These are phyloP conservation scores for Trypoxylon attenuatum DNA, from an alignment of 2,888 invertebrate species.

Conservation along the genomic window DNA sequence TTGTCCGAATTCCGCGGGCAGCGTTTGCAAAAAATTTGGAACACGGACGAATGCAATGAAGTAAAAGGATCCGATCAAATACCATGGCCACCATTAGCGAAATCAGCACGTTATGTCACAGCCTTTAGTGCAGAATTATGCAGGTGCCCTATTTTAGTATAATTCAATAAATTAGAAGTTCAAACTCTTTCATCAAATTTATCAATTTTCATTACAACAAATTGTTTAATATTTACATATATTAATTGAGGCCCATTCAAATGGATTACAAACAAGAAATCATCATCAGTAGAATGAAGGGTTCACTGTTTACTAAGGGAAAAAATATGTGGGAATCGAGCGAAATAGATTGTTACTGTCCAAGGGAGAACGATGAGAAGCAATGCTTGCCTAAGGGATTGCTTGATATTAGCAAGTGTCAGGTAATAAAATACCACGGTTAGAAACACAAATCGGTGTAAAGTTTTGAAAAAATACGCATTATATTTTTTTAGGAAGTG, in stretches of 20 bases:
- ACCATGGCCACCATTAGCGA: conserved; percentile 76
- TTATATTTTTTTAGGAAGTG: conserved; percentile 75
- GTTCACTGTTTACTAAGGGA: conserved; percentile 76
- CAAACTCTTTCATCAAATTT: no score
- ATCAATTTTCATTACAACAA: no score
- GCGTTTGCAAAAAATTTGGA: conserved; percentile 66
- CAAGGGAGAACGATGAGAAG: conserved; percentile 73
- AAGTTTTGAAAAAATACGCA: no score
- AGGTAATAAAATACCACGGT: conserved; percentile 35
- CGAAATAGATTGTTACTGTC: conserved; percentile 77
- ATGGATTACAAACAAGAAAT: conserved; percentile 73
- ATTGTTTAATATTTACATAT: no score
- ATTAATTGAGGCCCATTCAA: conserved; percentile 74
- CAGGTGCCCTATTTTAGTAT: conserved; percentile 67
- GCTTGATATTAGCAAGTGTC: conserved; percentile 74
- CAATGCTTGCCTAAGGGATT: conserved; percentile 77
- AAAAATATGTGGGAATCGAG: conserved; percentile 74
- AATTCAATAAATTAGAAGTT: no score
- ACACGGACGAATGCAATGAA: conserved; percentile 76
- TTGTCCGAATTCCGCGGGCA: conserved; percentile 75
- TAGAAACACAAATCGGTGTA: no score
- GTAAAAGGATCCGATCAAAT: conserved; percentile 78
- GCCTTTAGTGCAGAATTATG: conserved; percentile 78
- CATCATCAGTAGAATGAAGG: conserved; percentile 74
- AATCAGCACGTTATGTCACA: conserved; percentile 72